Evolutionary conservation across 2,888 invertebrate genomes (phyloP).

Genomic region (Mythimna vitellina): DNA sequence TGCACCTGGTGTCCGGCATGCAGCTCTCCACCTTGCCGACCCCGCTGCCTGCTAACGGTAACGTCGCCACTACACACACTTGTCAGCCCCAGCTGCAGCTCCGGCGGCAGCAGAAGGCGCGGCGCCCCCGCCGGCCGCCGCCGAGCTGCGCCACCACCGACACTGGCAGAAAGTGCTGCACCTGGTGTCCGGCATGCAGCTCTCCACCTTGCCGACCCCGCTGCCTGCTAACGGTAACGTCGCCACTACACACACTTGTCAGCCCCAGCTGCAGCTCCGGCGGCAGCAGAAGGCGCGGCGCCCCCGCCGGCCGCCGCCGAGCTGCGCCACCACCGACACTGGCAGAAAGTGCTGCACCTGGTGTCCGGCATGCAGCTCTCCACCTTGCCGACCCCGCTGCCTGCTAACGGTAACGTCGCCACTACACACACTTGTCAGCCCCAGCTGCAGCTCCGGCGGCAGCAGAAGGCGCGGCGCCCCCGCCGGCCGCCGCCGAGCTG

Average conservation of each 20-base stretch:
- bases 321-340: conserved; percentile 97
- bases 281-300: conserved; percentile 28
- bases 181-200: conserved; percentile 95
- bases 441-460: conserved; percentile 48
- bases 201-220: conserved; percentile 93
- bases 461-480: conserved; percentile 31
- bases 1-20: conserved; percentile 95
- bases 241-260: too few relatives aligned
- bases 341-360: conserved; percentile 96
- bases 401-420: conserved; percentile 90
- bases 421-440: too few relatives aligned
- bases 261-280: conserved; percentile 52
- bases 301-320: conserved; percentile 69
- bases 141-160: conserved; percentile 94
- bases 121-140: conserved; percentile 50
- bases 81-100: conserved; percentile 50
- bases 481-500: conserved; percentile 81
- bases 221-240: conserved; percentile 91
- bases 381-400: conserved; percentile 92
- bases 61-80: too few relatives aligned
- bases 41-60: conserved; percentile 91
- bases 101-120: conserved; percentile 31
- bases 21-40: conserved; percentile 94
- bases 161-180: conserved; percentile 98
- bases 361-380: conserved; percentile 95